Evolutionary conservation across 2,797 vertebrate genomes (phyloP), one percentile per base, ranked within the genome.

Genomic region (Urosaurus nigricauda): DNA sequence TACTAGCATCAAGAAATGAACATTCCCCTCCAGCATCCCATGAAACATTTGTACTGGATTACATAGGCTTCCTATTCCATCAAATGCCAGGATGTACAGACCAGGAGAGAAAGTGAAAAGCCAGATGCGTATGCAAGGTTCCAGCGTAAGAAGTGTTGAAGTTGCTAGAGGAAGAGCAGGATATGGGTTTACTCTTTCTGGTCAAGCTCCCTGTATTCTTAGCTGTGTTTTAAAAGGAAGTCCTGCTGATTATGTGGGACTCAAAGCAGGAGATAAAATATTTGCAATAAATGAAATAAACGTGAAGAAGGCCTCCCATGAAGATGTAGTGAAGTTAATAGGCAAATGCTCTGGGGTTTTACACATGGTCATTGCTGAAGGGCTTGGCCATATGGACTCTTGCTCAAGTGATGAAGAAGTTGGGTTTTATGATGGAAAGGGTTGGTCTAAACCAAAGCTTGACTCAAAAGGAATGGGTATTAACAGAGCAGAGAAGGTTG

Each of bases 311-410:
- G 99, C 99, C 0, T 99, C 98, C 0, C 99, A 99, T 0, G 99
- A 99, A 94, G 99, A 99, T 37, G 99, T 99, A 16, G 98, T 99
- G 78, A 99, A 99, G 88, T 95, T 99, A 35, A 98, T 99, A 1
- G 99, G 99, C 81, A 98, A 98, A 65, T 99, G 99, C 95, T 97
- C 98, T 0, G 99, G 99, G 0, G 97, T 99, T 85, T 92, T 99
- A 87, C 98, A 97, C 91, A 97, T 99, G 95, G 98, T 99, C 77
- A 96, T 99, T 2, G 97, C 97, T 0, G 98, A 99, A 93, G 97
- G 97, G 89, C 93, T 84, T 88, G 96, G 86, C 94, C 98, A 96
- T 85, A 40, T 97, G 19, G 99, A 99, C 95, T 98, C 98, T 0
- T 98, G 98, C 95, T 99, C 99, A 43, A 99, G 99, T 0, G 99